phyloP scores from a whole-genome alignment of 92 coral and sea anemone genomes.

The Zoanthus solanderi region DNA sequence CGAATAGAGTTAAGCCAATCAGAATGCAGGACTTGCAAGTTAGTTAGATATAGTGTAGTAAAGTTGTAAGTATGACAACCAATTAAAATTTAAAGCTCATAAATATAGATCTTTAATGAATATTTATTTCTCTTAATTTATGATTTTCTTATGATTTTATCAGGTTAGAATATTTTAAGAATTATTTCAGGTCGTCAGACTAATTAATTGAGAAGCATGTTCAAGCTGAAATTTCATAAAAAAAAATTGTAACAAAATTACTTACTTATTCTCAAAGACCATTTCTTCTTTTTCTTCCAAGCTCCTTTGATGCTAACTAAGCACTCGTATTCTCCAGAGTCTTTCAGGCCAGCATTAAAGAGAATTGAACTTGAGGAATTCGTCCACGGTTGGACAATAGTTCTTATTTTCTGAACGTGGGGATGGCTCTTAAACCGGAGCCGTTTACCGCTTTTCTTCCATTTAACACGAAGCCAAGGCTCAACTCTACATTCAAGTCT shows the following conservation, averaged over 20 bases:
- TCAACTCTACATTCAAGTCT: conserved; percentile 20
- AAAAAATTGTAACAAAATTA: background rate
- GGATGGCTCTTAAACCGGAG: background rate
- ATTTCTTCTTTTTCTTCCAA: conserved; percentile 13
- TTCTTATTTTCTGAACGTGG: background rate
- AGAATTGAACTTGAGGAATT: background rate
- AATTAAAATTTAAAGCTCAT: too few relatives aligned
- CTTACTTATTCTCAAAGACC: conserved; percentile 19
- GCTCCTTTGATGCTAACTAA: background rate
- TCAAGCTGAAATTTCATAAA: background rate
- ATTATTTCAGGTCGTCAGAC: background rate
- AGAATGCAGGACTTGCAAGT: too few relatives aligned
- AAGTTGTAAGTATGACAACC: too few relatives aligned
- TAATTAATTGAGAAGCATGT: background rate
- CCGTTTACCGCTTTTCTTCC: conserved; percentile 25
- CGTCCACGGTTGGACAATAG: conserved; percentile 1
- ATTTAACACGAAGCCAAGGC: conserved; percentile 37
- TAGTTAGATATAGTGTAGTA: too few relatives aligned
- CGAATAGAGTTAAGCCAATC: too few relatives aligned
- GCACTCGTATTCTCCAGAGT: conserved; percentile 33
- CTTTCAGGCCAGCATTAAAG: conserved; percentile 14
- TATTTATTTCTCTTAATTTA: too few relatives aligned
- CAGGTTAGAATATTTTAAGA: background rate
- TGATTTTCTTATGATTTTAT: too few relatives aligned
- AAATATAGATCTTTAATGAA: too few relatives aligned